Evolutionary conservation across 2,888 invertebrate genomes (phyloP).

Genomic region (Dione vanillae): DNA sequence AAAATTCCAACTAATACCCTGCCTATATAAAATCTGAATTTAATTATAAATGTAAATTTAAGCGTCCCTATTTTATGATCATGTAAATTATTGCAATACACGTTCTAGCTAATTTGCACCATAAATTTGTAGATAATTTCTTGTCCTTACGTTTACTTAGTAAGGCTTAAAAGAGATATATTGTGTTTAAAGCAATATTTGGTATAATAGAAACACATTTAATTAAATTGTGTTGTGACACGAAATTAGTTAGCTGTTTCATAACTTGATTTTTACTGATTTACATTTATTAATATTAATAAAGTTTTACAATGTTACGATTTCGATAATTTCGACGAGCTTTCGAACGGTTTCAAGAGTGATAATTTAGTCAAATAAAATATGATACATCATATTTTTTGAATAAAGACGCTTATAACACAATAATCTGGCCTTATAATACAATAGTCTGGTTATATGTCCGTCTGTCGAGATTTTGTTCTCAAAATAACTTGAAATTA

Average conservation of each 20-base stretch:
- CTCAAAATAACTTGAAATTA: no score
- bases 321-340: no score
- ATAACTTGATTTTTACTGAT: neutral
- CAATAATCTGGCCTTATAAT: no score
- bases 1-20: slow-evolving; percentile 3
- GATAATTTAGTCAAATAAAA: no score
- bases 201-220: slow-evolving; percentile 40
- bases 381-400: no score
- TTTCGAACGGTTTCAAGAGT: no score
- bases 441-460: no score
- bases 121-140: slow-evolving; percentile 75
- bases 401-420: no score
- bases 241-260: no score
- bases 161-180: slow-evolving; percentile 62
- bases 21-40: slow-evolving; percentile 10
- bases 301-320: no score
- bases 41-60: slow-evolving; percentile 27
- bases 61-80: slow-evolving; percentile 46
- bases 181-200: slow-evolving; percentile 50
- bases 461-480: no score
- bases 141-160: slow-evolving; percentile 66
- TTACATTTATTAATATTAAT: no score
- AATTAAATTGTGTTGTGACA: slow-evolving; percentile 39
- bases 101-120: slow-evolving; percentile 73
- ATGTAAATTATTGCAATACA: slow-evolving; percentile 80